Base-by-base conservation (phyloP, 1,140 invertebrate genomes). In the Solenopsis invicta region DNA sequence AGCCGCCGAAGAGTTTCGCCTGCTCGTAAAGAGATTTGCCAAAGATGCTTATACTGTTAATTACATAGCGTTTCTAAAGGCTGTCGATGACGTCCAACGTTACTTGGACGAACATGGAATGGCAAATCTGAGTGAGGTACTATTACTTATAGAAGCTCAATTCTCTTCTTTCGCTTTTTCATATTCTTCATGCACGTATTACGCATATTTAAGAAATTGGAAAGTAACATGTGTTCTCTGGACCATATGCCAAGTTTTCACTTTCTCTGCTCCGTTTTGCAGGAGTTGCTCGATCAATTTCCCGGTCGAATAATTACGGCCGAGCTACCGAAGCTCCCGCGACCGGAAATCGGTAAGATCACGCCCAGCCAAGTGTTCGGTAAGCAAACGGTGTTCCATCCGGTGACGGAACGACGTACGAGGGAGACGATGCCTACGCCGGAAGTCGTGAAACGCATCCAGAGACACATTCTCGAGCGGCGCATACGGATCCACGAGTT, bases 1-100 rank as follows among this genome's bases (percentile, higher is more conserved):
- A 5, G 96, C 96, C 0, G 94, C 96, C 1, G 96, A 97, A 13
- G 97, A 97, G 93, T 97, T 97, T 90, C 95, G 96, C 87, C 92
- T 97, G 6, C 94, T 97, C 0, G 95, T 97, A 18, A 97, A 97
- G 59, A 96, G 96, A 88, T 97, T 97, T 90, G 95, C 97, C 77
- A 97, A 97, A 88, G 96, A 97, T 93, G 96, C 96, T 3, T 97
- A 97, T 92, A 96, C 97, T 9, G 92, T 97, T 0, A 97, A 97
- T 93, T 97, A 97, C 90, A 96, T 97, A 16, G 97, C 97, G 24
- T 97, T 97, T 89, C 91, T 97, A 0, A 96, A 96, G 45, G 96
- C 96, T 1, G 94, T 97, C 13, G 95, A 95, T 80, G 92, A 95
- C 34, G 90, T 94, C 10, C 93, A 95, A 52, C 76, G 96, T 56